Evolutionary conservation across 1,140 invertebrate genomes (phyloP), one percentile per base, ranked within the genome.

Genomic region (Akabosia matsudoensis): DNA sequence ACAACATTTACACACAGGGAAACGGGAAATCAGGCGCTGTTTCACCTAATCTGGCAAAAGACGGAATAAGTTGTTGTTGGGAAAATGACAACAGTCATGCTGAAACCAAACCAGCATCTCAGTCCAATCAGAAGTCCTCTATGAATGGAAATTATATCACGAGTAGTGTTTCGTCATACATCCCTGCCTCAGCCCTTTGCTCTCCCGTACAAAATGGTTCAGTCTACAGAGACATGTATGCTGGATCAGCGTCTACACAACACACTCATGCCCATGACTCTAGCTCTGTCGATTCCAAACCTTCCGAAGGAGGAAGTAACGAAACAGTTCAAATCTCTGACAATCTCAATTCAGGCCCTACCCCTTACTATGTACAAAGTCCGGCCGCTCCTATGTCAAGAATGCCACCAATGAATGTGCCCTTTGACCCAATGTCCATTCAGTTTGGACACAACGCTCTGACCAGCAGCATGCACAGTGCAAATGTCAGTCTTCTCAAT

Each of bases 1-100:
- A 83, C 13, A 83, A 82, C 56, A 79, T 83, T 33, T 82, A 82
- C 76, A 76, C 79, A 34, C 78, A 80, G 33, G 70, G 26, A 18
- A 78, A 82, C 74, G 79, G 79, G 16, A 76, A 78, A 61, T 67
- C 70, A 67, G 75, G 73, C 18, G 45, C 74, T 7, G 14, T 18
- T 22, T 24, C 30, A 31, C 73, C 31, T 1, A 67, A 51, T 10
- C 34, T 61, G 13, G 16, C 3, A n/a, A 79, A 79, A 54, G 80
- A 79, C 37, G 76, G 70, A 4, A 74, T 79, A 33, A 56, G 52
- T 33, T 81, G 80, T 37, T 81, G 80, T 45, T 81, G 80, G 80
- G 80, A 81, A 78, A 81, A 81, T 70, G 80, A 81, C 37, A 76
- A 74, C 64, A 71, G 33, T 33, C 30, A 51, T 24, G n/a, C 64